Evolutionary conservation across 2,888 invertebrate species (phyloP), one percentile per base, ranked within the genome.

Genomic region (Cheiracanthium punctorium): DNA sequence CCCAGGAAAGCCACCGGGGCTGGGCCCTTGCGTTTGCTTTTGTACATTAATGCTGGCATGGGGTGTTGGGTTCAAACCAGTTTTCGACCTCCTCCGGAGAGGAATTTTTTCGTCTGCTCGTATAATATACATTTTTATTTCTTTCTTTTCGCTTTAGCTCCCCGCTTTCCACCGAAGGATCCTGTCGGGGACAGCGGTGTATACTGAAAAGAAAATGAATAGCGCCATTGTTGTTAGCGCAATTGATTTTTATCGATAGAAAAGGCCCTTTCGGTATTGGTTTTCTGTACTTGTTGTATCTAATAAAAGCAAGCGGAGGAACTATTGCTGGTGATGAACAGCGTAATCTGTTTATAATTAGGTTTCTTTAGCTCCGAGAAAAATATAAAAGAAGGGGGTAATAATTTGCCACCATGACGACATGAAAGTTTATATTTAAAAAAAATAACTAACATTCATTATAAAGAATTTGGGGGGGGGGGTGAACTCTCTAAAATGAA

Each of bases 21-120:
- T 58, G 58, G 58, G 58, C 58, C 58, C 58, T n/a, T 10, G 48
- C 7, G 48, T n/a, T 48, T 48, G 48, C 48, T 58, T 58, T 58
- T 58, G 58, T 58, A 58, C 58, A 58, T 58, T 58, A 58, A 24
- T 58, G 24, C 58, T n/a, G 24, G 58, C 58, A 58, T 48, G 58
- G 58, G 58, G 58, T 58, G 58, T 58, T 58, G 58, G 58, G 24
- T 58, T 58, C 58, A 58, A 58, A 58, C 58, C 58, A 58, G 58
- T 58, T 58, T 58, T 58, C 58, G 58, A 12, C 58, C 58, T 58
- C 58, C 58, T 58, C 58, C 58, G 1, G 58, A 17, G 58, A 20
- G 24, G 58, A 24, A 24, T 58, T 58, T 58, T 24, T 58, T 58
- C 48, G 4, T 58, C 43, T 2, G 5, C 17, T 48, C 14, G 37